These are phyloP conservation scores for Allophyes oxyacanthae DNA, from an alignment of 2,888 invertebrate species.

Conservation along the genomic window DNA sequence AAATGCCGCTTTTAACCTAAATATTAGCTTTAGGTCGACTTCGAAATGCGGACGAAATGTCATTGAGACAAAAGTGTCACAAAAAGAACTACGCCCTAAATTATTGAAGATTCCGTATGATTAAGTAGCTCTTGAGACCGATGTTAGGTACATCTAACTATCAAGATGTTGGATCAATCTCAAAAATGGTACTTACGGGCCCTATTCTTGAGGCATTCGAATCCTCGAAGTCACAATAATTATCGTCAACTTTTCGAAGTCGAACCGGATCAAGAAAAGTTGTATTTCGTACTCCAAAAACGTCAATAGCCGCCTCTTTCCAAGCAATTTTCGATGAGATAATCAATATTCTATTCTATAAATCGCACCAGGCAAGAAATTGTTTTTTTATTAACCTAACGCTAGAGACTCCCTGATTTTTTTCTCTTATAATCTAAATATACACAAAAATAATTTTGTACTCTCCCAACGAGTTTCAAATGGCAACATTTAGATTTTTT, in stretches of 20 bases:
- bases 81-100: conserved; percentile 1
- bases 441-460: conserved; percentile 89
- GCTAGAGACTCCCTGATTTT: conserved; percentile 88
- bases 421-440: conserved; percentile 85
- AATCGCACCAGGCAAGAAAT: conserved; percentile 85
- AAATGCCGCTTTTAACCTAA: conserved; percentile 77
- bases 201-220: too few species aligned
- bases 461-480: conserved; percentile 86
- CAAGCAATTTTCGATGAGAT: conserved; percentile 67
- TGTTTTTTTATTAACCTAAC: conserved; percentile 74
- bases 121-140: too few species aligned
- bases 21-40: conserved; percentile 30
- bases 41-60: conserved; percentile 33
- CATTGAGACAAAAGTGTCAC: conserved; percentile 2
- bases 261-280: conserved; percentile 51
- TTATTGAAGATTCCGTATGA: neutral
- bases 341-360: conserved; percentile 67
- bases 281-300: conserved; percentile 60
- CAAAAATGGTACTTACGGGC: too few species aligned
- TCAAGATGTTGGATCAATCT: too few species aligned
- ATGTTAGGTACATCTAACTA: too few species aligned
- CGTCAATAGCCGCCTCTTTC: conserved; percentile 48
- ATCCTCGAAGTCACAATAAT: too few species aligned
- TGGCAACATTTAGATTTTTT: conserved; percentile 82
- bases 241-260: conserved; percentile 41